phyloP scores from a whole-genome alignment of 1,140 invertebrate genomes.

The Euschistus heros region DNA sequence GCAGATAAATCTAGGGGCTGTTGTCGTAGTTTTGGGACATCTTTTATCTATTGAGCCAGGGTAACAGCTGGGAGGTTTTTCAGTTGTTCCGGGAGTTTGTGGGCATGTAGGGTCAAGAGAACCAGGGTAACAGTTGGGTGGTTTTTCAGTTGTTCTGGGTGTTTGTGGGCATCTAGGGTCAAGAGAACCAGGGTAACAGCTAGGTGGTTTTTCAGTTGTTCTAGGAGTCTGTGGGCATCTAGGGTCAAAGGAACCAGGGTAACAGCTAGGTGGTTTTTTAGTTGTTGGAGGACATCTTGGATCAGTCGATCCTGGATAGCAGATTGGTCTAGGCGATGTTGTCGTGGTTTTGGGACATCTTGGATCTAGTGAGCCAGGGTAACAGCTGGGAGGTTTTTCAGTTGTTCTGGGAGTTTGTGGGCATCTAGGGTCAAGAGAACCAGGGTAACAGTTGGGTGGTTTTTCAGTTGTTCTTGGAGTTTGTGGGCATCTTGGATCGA shows the following conservation, averaged over 20 bases:
- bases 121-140: slow-evolving; percentile 33
- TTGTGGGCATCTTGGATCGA: neutral
- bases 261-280: slow-evolving; percentile 28
- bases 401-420: slow-evolving; percentile 28
- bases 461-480: slow-evolving; percentile 29
- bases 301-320: slow-evolving; percentile 28
- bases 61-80: slow-evolving; percentile 26
- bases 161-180: slow-evolving; percentile 34
- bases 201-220: slow-evolving; percentile 24
- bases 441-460: slow-evolving; percentile 31
- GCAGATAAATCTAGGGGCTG: slow-evolving; percentile 29
- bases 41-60: slow-evolving; percentile 34
- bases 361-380: slow-evolving; percentile 34
- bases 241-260: slow-evolving; percentile 35
- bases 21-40: slow-evolving; percentile 30
- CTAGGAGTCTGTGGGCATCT: slow-evolving; percentile 26
- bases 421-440: slow-evolving; percentile 35
- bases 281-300: slow-evolving; percentile 30
- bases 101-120: slow-evolving; percentile 34
- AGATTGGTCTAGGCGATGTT: slow-evolving; percentile 27
- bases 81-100: slow-evolving; percentile 30
- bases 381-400: slow-evolving; percentile 29
- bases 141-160: slow-evolving; percentile 20
- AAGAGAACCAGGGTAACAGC: slow-evolving; percentile 31
- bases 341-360: neutral